Conservation (phyloP, 2,113 vertebrate species). For the Lathamus discolor region DNA sequence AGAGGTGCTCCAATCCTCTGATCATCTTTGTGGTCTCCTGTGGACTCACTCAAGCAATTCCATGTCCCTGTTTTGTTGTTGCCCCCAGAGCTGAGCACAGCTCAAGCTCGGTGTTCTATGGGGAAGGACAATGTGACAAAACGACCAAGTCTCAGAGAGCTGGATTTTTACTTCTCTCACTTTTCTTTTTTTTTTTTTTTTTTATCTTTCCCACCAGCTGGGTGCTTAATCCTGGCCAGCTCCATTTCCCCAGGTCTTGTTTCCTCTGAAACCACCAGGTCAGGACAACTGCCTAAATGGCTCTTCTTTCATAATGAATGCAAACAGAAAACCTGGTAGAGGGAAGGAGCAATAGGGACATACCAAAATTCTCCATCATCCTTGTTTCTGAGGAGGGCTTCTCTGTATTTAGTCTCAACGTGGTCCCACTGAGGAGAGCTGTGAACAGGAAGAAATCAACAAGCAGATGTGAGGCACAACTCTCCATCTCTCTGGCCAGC, state of each 20-base stretch:
- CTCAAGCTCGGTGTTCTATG: neutral
- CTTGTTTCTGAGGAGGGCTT: slow-evolving; percentile 45
- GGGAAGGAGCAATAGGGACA: neutral
- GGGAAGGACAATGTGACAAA: neutral
- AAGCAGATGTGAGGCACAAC: neutral
- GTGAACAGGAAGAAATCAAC: neutral
- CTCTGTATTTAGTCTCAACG: neutral
- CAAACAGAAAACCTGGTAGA: neutral
- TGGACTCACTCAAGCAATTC: neutral
- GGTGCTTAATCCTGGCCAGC: neutral
- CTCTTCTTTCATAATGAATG: neutral
- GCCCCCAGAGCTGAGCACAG: neutral
- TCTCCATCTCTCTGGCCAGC: neutral
- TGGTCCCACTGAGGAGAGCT: slow-evolving; percentile 73
- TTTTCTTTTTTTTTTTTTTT: neutral
- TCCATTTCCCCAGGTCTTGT: neutral
- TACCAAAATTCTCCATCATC: slow-evolving; percentile 81
- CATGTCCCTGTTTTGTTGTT: neutral
- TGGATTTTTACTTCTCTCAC: neutral
- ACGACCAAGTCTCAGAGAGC: neutral
- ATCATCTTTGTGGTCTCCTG: neutral
- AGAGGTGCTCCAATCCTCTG: neutral
- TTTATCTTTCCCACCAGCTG: neutral
- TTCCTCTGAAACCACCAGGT: neutral
- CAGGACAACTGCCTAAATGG: neutral